Conservation (phyloP, 2,113 vertebrate species). For the Solea solea region DNA sequence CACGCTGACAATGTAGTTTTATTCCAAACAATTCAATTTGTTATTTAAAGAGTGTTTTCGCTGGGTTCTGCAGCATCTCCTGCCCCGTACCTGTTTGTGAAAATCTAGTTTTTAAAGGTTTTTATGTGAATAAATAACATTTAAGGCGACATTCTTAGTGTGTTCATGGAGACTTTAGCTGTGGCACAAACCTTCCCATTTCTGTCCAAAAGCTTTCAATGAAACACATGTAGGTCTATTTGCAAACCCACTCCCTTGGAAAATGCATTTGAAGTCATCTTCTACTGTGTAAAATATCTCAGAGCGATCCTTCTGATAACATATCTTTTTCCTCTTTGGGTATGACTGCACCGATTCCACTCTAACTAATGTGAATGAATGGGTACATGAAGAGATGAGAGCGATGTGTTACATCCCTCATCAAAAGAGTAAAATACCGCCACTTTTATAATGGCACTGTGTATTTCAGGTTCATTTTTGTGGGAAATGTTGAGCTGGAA, state of each 20-base stretch:
- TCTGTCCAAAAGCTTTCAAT: slow-evolving; percentile 44
- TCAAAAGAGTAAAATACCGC: slow-evolving; percentile 64
- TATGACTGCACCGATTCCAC: slow-evolving; percentile 60
- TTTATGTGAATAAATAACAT: slow-evolving; percentile 35
- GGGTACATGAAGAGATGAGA: slow-evolving; percentile 61
- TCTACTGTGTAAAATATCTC: slow-evolving; percentile 58
- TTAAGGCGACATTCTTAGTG: slow-evolving; percentile 30
- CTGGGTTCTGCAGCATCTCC: slow-evolving; percentile 28
- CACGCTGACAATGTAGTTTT: slow-evolving; percentile 47
- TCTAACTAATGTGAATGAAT: slow-evolving; percentile 71
- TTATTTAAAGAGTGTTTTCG: slow-evolving; percentile 30
- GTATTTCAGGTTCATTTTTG: slow-evolving; percentile 65
- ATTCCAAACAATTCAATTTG: slow-evolving; percentile 46
- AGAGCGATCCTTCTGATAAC: slow-evolving; percentile 66
- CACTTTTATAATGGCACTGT: slow-evolving; percentile 34
- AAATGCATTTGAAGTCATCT: slow-evolving; percentile 67
- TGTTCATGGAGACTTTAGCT: slow-evolving; percentile 44
- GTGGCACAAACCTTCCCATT: slow-evolving; percentile 36
- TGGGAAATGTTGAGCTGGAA: slow-evolving; percentile 61
- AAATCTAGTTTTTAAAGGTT: no score
- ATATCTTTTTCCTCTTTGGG: slow-evolving; percentile 60
- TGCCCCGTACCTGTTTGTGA: neutral
- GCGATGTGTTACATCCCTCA: slow-evolving; percentile 63
- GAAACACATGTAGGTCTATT: slow-evolving; percentile 54
- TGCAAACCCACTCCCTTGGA: slow-evolving; percentile 59